A percentile compares a stretch with the other conserved stretches of the same genome.
These are phyloP conservation scores for Odiellus spinosus DNA, from an alignment of 2,888 invertebrate species.

Conservation along the genomic window DNA sequence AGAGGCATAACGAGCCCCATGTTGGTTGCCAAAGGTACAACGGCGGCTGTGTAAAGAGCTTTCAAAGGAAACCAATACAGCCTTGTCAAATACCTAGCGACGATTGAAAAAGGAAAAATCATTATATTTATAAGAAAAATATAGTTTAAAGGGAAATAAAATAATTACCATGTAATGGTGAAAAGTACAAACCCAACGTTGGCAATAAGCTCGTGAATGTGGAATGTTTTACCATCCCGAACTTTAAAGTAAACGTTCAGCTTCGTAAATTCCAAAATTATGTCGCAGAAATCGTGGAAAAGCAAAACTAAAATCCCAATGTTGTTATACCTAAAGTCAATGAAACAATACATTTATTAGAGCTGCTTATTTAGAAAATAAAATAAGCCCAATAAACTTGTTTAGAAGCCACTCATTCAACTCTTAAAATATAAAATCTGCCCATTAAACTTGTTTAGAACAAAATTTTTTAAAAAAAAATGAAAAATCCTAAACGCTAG, in stretches of 20 bases:
- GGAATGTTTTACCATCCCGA: slow-evolving; percentile 15
- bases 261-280: slow-evolving; percentile 24
- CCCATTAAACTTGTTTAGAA: too few species aligned
- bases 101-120: too few species aligned
- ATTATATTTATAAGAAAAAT: too few species aligned
- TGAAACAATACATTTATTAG: neutral
- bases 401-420: too few species aligned
- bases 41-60: slow-evolving; percentile 24
- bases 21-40: slow-evolving; percentile 18
- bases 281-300: slow-evolving; percentile 23
- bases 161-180: slow-evolving; percentile 23
- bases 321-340: slow-evolving; percentile 22
- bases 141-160: too few species aligned
- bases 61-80: slow-evolving; percentile 29
- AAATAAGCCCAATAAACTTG: too few species aligned
- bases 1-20: slow-evolving; percentile 21
- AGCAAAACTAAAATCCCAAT: slow-evolving; percentile 22
- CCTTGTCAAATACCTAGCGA: slow-evolving; percentile 25
- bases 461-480: too few species aligned
- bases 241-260: slow-evolving; percentile 23
- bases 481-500: too few species aligned
- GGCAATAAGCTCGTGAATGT: slow-evolving; percentile 20
- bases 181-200: slow-evolving; percentile 22
- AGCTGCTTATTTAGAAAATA: neutral
- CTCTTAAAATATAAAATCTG: too few species aligned